Percentiles rank a stretch among this genome's conserved stretches.
Conservation (phyloP, 2,888 invertebrate species). For the Lingula anatina region DNA sequence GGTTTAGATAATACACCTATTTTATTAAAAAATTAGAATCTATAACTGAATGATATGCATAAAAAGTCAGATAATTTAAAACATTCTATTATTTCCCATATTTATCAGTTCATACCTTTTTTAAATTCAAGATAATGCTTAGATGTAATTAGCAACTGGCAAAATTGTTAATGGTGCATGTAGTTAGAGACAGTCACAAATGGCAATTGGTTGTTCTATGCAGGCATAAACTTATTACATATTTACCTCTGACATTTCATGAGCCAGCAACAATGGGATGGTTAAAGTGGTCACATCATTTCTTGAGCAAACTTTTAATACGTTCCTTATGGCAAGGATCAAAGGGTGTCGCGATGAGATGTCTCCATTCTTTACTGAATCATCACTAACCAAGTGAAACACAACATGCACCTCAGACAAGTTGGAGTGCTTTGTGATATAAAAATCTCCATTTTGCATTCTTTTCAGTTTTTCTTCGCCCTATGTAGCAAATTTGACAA, state of each 20-base stretch:
- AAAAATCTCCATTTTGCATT: constrained; percentile 47
- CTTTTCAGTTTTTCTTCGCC: constrained; percentile 25
- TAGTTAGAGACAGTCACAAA: no score
- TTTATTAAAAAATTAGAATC: neutral
- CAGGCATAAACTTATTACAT: no score
- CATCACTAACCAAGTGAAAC: constrained; percentile 91
- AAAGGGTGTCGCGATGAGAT: constrained; percentile 94
- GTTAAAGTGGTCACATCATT: constrained; percentile 90
- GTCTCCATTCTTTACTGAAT: constrained; percentile 63
- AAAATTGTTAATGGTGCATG: no score
- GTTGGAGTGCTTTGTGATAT: constrained; percentile 71
- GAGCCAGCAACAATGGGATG: constrained; percentile 84
- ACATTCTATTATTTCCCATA: no score
- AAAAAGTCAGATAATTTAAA: no score
- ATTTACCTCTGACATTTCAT: constrained; percentile 86
- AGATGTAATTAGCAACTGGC: no score
- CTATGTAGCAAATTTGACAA: constrained; percentile 2
- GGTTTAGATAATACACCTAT: constrained; percentile 3
- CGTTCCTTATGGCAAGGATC: constrained; percentile 88
- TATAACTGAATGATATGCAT: neutral
- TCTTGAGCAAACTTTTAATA: constrained; percentile 89
- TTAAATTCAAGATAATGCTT: no score
- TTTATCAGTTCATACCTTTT: no score
- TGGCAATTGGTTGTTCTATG: no score
- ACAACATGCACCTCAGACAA: constrained; percentile 89